Evolutionary conservation across 2,888 invertebrate species (phyloP).

Genomic region (Polyommatus icarus): DNA sequence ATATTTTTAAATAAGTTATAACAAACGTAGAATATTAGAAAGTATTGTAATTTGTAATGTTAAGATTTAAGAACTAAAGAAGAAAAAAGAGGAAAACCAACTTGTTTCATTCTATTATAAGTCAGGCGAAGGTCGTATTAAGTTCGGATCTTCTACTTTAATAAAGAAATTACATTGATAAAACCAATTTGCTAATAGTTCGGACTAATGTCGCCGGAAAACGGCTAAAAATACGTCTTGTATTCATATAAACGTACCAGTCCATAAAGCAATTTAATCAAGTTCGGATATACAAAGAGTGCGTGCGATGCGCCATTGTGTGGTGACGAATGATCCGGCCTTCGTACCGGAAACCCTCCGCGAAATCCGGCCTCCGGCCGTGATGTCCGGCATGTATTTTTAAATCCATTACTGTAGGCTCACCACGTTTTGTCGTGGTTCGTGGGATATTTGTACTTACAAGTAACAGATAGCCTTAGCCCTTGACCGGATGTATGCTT

Average conservation of each 20-base stretch:
- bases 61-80: too few species aligned
- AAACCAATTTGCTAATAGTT: too few species aligned
- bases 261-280: background rate
- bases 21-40: too few species aligned
- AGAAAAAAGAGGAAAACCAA: too few species aligned
- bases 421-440: background rate
- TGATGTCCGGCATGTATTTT: background rate
- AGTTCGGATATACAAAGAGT: background rate
- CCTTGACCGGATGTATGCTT: too few species aligned
- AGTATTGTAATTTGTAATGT: too few species aligned
- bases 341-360: background rate
- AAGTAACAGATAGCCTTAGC: too few species aligned
- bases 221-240: background rate
- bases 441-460: background rate
- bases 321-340: conserved; percentile 1
- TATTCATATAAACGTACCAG: background rate
- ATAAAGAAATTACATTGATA: too few species aligned
- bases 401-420: background rate
- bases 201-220: background rate
- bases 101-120: too few species aligned
- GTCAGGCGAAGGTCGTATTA: too few species aligned
- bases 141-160: too few species aligned
- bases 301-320: background rate
- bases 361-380: background rate
- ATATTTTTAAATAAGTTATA: too few species aligned